Percentiles rank a stretch among this genome's conserved stretches.
These are phyloP conservation scores for Orthonychiurus folsomi DNA, from an alignment of 2,888 invertebrate genomes.

Conservation along the genomic window DNA sequence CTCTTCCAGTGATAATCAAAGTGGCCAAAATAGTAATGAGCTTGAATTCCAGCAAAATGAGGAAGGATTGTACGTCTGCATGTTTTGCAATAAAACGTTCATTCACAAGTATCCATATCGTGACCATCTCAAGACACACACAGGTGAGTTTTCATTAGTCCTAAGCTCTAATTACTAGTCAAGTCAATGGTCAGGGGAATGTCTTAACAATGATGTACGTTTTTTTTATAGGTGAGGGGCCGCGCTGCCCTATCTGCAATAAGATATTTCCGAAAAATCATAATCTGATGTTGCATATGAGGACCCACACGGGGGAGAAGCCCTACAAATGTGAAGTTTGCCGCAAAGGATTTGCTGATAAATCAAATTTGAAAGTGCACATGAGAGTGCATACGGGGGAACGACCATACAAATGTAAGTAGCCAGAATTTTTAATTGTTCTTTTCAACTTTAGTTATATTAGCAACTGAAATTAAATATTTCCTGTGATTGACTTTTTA, in stretches of 20 bases:
- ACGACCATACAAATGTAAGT: conserved; percentile 33
- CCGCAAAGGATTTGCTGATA: conserved; percentile 28
- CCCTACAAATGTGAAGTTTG: conserved; percentile 23
- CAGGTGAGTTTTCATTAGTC: conserved; percentile 25
- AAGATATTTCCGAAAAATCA: conserved; percentile 28
- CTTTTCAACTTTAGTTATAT: not conserved
- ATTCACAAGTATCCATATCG: conserved; percentile 39
- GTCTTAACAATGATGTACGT: too few species aligned
- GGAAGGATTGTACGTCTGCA: conserved; percentile 34
- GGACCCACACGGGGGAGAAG: conserved; percentile 27
- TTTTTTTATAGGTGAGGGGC: conserved; percentile 18
- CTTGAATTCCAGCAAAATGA: conserved; percentile 17
- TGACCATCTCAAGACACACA: conserved; percentile 37
- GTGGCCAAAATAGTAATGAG: not conserved
- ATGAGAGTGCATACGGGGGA: conserved; percentile 27
- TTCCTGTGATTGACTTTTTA: conserved; percentile 5
- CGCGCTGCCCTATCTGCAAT: conserved; percentile 25
- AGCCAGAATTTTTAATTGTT: not conserved
- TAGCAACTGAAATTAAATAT: not conserved
- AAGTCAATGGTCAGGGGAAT: too few species aligned
- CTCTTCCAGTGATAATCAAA: not conserved
- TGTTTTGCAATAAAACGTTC: conserved; percentile 35
- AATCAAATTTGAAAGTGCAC: conserved; percentile 20
- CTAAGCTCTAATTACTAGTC: too few species aligned
- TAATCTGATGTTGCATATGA: conserved; percentile 35